Base-by-base conservation (phyloP, 2,888 invertebrate genomes). In the Sinhomidia bicolor region DNA sequence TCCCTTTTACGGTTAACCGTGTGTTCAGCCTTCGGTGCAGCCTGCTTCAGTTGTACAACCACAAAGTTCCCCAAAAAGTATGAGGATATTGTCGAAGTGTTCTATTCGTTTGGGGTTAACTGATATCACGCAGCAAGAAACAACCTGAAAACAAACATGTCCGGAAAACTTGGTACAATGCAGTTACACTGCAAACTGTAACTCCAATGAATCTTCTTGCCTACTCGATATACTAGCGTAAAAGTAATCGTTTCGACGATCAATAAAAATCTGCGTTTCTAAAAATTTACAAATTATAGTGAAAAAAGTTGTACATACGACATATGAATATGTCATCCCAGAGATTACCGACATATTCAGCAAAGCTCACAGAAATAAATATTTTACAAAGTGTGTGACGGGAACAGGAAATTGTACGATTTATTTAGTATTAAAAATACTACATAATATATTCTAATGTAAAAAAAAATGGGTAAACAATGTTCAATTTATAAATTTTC, bases 21-120 rank as follows among this genome's bases (percentile, higher is more conserved):
- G 0, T 95, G 96, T 0, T 96, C 96, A 90, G 98, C 98, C 0
- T 94, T 97, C 91, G 99, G 99, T 0, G 98, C 98, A 0, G 97
- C 97, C n/a, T 88, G 88, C n/a, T 85, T 79, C 79, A 89, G 90
- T 76, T 82, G 88, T 23, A 85, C 85, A 44, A 60, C 57, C 0
- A 20, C 51, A 41, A 87, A 80, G n/a, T 51, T 90, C 36, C 87
- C 87, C 17, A 71, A 85, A 41, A 87, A 90, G 10, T 89, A 85
- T 71, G 86, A 89, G n/a, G 87, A 90, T 5, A 88, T 89, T 82
- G 89, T 90, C 0, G 68, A 87, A 44, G 65, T 82, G 23, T 89
- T 90, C 41, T 89, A 85, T 17, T 87, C 85, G 3, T 60, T 82
- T 62, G 90, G 88, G 14, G 74, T 74, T 12, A 74, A 74, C 26